Conservation (phyloP, 2,797 vertebrate species). For the Poecilia velifera region DNA sequence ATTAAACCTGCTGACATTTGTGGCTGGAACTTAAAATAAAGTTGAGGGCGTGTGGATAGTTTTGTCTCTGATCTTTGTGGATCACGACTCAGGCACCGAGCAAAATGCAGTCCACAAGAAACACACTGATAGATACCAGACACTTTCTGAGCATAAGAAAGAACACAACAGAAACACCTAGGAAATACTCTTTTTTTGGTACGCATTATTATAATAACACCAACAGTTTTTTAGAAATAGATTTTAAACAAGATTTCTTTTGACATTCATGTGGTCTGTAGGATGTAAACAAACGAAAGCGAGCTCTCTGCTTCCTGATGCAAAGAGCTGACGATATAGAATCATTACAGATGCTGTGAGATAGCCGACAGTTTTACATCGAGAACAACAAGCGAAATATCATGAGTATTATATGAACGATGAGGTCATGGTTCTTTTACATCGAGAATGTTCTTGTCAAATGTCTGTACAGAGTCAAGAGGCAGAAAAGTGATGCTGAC, state of each 20-base stretch:
- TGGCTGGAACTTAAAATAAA: neutral
- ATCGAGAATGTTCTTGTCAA: slow-evolving; percentile 26
- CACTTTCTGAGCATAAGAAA: slow-evolving; percentile 50
- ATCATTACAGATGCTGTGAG: slow-evolving; percentile 22
- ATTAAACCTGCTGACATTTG: neutral
- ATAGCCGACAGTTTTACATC: slow-evolving; percentile 49
- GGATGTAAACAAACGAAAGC: slow-evolving; percentile 80
- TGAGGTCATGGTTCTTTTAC: slow-evolving; percentile 58
- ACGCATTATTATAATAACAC: slow-evolving; percentile 59
- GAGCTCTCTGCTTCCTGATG: slow-evolving; percentile 40
- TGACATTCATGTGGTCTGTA: slow-evolving; percentile 84
- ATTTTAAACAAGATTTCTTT: slow-evolving; percentile 63
- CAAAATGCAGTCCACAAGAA: slow-evolving; percentile 57
- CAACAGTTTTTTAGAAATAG: slow-evolving; percentile 64
- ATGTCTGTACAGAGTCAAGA: slow-evolving; percentile 56
- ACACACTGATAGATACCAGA: slow-evolving; percentile 50
- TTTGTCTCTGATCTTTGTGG: neutral
- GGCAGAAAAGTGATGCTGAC: slow-evolving; percentile 25
- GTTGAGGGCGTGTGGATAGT: neutral
- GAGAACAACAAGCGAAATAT: slow-evolving; percentile 56
- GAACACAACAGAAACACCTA: slow-evolving; percentile 50
- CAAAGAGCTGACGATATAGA: slow-evolving; percentile 44
- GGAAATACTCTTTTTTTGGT: slow-evolving; percentile 54
- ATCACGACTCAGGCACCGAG: slow-evolving; percentile 52
- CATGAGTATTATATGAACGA: slow-evolving; percentile 45